phyloP scores from a whole-genome alignment of 2,113 vertebrate species.

The Rhinogobius similis region DNA sequence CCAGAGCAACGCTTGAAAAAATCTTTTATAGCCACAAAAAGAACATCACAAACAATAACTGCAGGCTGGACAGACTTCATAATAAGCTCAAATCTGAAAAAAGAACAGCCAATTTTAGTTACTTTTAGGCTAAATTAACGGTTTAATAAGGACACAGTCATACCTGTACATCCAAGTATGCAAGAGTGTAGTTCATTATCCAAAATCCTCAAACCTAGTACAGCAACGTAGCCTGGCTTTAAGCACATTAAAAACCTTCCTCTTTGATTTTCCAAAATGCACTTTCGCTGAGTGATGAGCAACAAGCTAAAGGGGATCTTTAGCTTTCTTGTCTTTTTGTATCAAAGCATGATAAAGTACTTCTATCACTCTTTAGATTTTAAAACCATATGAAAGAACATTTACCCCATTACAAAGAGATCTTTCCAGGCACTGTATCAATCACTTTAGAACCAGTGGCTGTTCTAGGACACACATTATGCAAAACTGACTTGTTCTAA shows the following conservation, averaged over 20 bases:
- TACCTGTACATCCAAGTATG: conserved; percentile 59
- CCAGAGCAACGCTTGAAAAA: conserved; percentile 36
- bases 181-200: conserved; percentile 58
- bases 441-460: too few species aligned
- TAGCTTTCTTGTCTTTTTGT: too few species aligned
- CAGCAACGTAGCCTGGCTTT: conserved; percentile 54
- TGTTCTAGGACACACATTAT: too few species aligned
- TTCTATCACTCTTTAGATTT: too few species aligned
- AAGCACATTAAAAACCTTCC: conserved; percentile 55
- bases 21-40: conserved; percentile 53
- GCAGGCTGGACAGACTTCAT: conserved; percentile 13
- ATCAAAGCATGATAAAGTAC: too few species aligned
- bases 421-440: too few species aligned
- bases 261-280: conserved; percentile 18
- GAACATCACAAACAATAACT: conserved; percentile 50
- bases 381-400: too few species aligned
- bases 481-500: too few species aligned
- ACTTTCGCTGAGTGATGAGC: neutral
- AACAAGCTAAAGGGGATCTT: too few species aligned
- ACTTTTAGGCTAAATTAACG: neutral
- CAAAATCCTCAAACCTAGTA: conserved; percentile 47
- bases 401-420: too few species aligned
- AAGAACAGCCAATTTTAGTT: neutral
- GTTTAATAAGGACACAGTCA: conserved; percentile 8
- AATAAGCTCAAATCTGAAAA: conserved; percentile 17